Evolutionary conservation across 2,797 vertebrate species (phyloP), one percentile per base, ranked within the genome.

Genomic region (Lepilemur septentrionalis): DNA sequence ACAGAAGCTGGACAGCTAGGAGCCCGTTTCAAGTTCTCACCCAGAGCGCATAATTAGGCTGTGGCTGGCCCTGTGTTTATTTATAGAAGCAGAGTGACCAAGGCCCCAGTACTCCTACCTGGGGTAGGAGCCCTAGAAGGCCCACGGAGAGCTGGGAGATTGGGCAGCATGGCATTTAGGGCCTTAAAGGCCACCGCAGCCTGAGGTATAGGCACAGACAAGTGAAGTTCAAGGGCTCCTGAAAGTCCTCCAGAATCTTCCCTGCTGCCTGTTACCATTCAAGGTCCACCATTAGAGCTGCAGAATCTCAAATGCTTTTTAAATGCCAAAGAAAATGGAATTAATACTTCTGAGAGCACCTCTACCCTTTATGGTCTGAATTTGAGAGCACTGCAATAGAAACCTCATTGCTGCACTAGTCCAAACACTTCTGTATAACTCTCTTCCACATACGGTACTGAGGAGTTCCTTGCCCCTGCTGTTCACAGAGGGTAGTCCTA

Each of bases 1-100:
- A 91, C 17, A 41, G 59, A 85, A 13, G 7, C 57, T 85, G 57
- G 4, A 63, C 72, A 25, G 63, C 87, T 25, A 0, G 25, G 30
- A 4, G 72, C 59, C 41, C 0, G 0, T 69, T 91, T 90, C 30
- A 63, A 46, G 0, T 89, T 83, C 91, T 65, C 55, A 23, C 15
- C 35, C 25, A 0, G n/a, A 9, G 65, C 38, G 10, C 0, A 5
- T 38, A 55, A 75, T 97, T 80, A 52, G 69, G 69, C 30, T 0
- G 0, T 52, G 0, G 0, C 82, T 57, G 38, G 57, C 1, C 0
- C 52, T n/a, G 59, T 67, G 76, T 73, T 97, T 97, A 43, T 94
- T 97, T 92, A 86, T 59, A 89, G 91, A 83, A 76, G 78, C 93
- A 5, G 52, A 81, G 93, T 41, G 35, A 50, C 57, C 13, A 52